phyloP scores from a whole-genome alignment of 2,888 invertebrate genomes.

The Euplagia quadripunctaria region DNA sequence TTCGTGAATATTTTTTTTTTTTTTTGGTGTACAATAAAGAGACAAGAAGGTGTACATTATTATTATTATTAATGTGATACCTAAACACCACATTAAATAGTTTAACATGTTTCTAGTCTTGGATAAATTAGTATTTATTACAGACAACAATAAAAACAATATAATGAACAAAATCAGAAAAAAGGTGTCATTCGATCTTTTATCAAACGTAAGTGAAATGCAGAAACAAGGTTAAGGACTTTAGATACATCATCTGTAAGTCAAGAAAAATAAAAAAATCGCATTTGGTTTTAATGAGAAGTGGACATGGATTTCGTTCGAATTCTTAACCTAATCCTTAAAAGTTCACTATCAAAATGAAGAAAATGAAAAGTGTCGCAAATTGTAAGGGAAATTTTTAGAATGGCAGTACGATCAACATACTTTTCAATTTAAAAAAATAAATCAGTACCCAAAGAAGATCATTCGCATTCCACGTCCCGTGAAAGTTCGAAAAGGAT shows the following conservation, averaged over 20 bases:
- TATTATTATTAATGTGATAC: too few species aligned
- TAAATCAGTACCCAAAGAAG: neutral
- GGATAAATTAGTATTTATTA: neutral
- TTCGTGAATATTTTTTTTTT: too few species aligned
- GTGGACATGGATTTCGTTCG: too few species aligned
- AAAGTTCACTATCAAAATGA: neutral
- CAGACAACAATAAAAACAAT: neutral
- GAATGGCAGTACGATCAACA: neutral
- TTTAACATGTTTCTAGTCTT: too few species aligned
- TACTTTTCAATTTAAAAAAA: conserved; percentile 5
- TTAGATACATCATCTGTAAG: neutral
- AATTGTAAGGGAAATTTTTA: neutral
- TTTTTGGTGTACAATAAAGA: too few species aligned
- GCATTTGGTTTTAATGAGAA: too few species aligned
- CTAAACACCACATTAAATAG: too few species aligned
- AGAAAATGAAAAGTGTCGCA: neutral
- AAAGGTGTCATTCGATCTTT: too few species aligned
- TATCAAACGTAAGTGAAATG: too few species aligned
- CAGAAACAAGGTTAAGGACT: neutral
- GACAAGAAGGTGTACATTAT: too few species aligned
- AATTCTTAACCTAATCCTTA: too few species aligned
- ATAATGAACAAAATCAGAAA: neutral
- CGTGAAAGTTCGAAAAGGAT: neutral
- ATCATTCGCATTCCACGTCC: neutral
- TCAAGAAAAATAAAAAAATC: neutral